phyloP scores from a whole-genome alignment of 2,797 vertebrate genomes.

The Tinamus major region DNA sequence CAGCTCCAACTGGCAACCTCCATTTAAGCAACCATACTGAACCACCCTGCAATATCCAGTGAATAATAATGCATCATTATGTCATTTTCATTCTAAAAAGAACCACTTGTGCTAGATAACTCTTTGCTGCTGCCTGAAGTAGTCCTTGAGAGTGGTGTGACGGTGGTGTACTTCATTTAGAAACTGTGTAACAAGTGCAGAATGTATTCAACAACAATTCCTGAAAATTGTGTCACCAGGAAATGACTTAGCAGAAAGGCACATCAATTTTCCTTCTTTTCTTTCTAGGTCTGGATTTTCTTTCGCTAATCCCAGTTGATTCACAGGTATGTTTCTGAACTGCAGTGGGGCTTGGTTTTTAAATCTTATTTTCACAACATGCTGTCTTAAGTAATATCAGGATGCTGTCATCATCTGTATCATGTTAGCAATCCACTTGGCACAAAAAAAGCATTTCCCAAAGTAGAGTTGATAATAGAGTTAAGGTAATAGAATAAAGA shows the following conservation, averaged over 20 bases:
- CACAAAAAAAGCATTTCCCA: not conserved
- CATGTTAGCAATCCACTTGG: not conserved
- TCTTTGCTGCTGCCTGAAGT: conserved; percentile 60
- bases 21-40: conserved; percentile 62
- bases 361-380: fast-evolving
- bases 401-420: not conserved
- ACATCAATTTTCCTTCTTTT: conserved; percentile 48
- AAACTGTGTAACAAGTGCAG: conserved; percentile 28
- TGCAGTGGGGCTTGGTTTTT: conserved; percentile 45
- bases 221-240: conserved; percentile 49
- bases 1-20: conserved; percentile 59
- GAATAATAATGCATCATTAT: conserved; percentile 55
- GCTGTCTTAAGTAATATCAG: not conserved
- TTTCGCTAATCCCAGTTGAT: conserved; percentile 94
- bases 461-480: not conserved
- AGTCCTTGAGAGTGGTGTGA: conserved; percentile 57
- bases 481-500: too few relatives aligned
- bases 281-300: conserved; percentile 92
- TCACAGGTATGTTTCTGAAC: conserved; percentile 87
- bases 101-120: conserved; percentile 45
- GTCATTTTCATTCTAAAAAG: conserved; percentile 59
- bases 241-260: conserved; percentile 21
- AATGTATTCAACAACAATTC: conserved; percentile 34
- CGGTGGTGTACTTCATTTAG: conserved; percentile 50
- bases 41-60: conserved; percentile 53